Percentiles rank a stretch among this genome's conserved stretches.
Conservation (phyloP, 1,140 invertebrate species). For the Coelopa frigida region DNA sequence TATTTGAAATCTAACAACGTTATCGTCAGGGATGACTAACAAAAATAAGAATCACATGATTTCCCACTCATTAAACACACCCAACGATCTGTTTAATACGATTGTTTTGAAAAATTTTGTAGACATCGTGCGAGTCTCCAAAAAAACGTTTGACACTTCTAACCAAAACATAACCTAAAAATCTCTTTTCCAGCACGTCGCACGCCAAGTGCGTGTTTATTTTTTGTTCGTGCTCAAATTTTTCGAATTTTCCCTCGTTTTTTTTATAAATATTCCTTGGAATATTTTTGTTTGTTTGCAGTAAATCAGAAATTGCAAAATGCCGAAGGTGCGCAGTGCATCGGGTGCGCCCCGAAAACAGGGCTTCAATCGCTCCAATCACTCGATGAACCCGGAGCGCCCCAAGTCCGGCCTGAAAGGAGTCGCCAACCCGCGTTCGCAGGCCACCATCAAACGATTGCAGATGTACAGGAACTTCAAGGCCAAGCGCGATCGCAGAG, state of each 20-base stretch:
- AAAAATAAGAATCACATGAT: no score
- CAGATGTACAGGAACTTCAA: constrained; percentile 98
- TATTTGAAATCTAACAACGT: no score
- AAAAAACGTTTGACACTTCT: no score
- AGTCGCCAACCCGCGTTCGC: constrained; percentile 77
- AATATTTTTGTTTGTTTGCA: not conserved
- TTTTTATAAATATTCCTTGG: not conserved
- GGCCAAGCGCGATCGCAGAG: constrained; percentile 81
- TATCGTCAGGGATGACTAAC: no score
- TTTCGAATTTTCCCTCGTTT: not conserved
- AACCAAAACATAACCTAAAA: constrained; percentile 6
- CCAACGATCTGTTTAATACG: no score
- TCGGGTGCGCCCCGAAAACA: constrained; percentile 64
- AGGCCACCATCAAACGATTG: constrained; percentile 89
- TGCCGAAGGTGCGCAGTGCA: constrained; percentile 64
- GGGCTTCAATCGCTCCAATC: constrained; percentile 68
- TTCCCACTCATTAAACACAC: no score
- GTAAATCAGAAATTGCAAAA: constrained; percentile 31
- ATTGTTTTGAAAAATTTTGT: no score
- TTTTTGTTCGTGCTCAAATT: not conserved
- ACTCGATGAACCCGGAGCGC: constrained; percentile 86
- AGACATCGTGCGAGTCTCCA: no score
- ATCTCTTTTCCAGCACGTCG: not conserved
- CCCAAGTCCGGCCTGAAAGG: constrained; percentile 70
- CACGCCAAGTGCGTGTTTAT: constrained; percentile 1